Evolutionary conservation across 1,140 invertebrate genomes (phyloP).

Genomic region (Macrostomum lignano): DNA sequence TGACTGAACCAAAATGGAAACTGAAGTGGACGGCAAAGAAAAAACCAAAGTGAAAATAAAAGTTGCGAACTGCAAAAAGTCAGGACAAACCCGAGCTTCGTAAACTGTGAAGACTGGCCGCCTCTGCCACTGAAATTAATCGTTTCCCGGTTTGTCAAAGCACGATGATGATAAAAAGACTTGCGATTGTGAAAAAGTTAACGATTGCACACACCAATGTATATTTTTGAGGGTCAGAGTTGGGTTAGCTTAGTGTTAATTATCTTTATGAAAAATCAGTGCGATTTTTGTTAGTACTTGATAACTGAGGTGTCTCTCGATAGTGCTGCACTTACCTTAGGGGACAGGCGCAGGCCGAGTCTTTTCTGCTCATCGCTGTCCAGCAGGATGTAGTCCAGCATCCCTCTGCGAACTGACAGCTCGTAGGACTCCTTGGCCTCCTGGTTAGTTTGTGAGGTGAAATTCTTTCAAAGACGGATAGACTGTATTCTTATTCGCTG

Average conservation of each 20-base stretch:
- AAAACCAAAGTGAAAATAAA: too few relatives aligned
- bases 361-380: conserved; percentile 36
- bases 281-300: background rate
- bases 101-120: too few relatives aligned
- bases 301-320: background rate
- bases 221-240: conserved; percentile 25
- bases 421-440: conserved; percentile 38
- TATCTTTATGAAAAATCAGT: conserved; percentile 17
- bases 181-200: background rate
- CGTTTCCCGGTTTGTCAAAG: background rate
- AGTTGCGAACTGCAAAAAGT: too few relatives aligned
- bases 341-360: conserved; percentile 33
- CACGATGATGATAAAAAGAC: background rate
- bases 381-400: conserved; percentile 39
- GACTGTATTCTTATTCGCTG: too few relatives aligned
- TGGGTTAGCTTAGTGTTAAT: conserved; percentile 44
- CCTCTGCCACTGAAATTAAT: too few relatives aligned
- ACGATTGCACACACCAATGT: background rate
- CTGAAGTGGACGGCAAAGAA: too few relatives aligned
- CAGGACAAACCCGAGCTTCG: too few relatives aligned
- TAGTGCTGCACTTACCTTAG: conserved; percentile 30
- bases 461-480: too few relatives aligned
- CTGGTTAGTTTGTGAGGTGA: too few relatives aligned
- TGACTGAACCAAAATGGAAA: too few relatives aligned
- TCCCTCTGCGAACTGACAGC: conserved; percentile 33